Conservation (phyloP, 2,888 invertebrate species). For the Meandrusa payeni region DNA sequence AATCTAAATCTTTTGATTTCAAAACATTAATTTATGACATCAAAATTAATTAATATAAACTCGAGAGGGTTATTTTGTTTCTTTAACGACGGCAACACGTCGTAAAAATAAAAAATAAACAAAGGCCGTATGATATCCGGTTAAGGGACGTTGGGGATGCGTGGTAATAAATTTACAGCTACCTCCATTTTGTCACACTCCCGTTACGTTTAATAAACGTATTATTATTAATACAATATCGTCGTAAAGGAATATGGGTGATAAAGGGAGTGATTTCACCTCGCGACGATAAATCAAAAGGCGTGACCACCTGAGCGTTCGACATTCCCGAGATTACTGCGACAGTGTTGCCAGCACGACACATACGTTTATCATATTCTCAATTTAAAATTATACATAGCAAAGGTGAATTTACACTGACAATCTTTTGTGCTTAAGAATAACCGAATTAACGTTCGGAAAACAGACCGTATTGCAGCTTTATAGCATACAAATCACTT, state of each 20-base stretch:
- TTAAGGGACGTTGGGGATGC: conserved; percentile 4
- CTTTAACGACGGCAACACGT: conserved; percentile 5
- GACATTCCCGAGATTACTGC: conserved; percentile 71
- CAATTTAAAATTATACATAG: conserved; percentile 1
- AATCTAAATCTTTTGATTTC: no score
- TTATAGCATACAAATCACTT: conserved; percentile 69
- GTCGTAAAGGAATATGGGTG: conserved; percentile 36
- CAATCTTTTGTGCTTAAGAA: conserved; percentile 40
- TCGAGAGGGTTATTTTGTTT: not conserved
- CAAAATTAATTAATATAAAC: conserved; percentile 3
- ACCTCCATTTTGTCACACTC: conserved; percentile 3
- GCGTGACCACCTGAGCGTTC: conserved; percentile 76
- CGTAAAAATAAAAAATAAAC: conserved; percentile 15
- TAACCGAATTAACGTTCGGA: conserved; percentile 71
- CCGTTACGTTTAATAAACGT: not conserved
- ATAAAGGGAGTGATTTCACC: conserved; percentile 61
- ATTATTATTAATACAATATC: not conserved
- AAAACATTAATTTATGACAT: not conserved
- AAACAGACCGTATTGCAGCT: conserved; percentile 69
- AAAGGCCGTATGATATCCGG: conserved; percentile 6
- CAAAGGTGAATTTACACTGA: conserved; percentile 35
- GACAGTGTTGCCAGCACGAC: conserved; percentile 29
- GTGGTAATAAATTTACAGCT: conserved; percentile 11
- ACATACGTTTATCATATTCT: not conserved
- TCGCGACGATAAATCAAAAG: conserved; percentile 71